Base-by-base conservation (phyloP, 2,797 vertebrate species). In the Lateolabrax maculatus region DNA sequence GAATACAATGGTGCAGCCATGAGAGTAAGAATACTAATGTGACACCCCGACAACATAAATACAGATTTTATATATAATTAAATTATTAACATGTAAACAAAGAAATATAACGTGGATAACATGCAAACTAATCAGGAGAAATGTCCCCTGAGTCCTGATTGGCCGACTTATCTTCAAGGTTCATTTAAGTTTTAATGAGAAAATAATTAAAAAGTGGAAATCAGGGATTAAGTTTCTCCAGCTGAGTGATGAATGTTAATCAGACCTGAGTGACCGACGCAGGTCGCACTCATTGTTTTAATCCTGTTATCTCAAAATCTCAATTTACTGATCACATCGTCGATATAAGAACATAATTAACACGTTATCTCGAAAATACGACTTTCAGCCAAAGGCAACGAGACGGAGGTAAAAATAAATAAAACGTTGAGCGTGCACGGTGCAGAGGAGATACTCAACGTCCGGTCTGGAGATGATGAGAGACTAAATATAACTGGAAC, bases 311-410 rank as follows among this genome's bases (percentile, higher is more conserved):
- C 41, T 57, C 9, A 21, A 10, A 2, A 46, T 70, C 67, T 23
- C 6, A 6, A 6, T 46, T 21, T 39, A 18, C 13, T 46, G 2
- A 9, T 49, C 51, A 1, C n/a, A 9, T n/a, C 44, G 7, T 27
- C 0, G 9, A 36, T 57, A 66, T 63, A 55, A 69, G 9, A 7
- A 60, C 23, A 55, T 66, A 25, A 77, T 80, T 36, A 66, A 52
- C 43, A n/a, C 0, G 36, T 75, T 49, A 37, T 69, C 57, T 13
- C 3, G 0, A n/a, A 23, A 34, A 58, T n/a, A 0, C 3, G 16
- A n/a, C 51, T 19, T 37, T 46, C 36, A 11, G 53, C 29, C 29
- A 18, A 0, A 15, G 39, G 9, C 36, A 65, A 46, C 36, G 8
- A 39, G 46, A 9, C 52, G 0, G 66, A 75, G 43, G 46, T 27